These are phyloP conservation scores for Ctenicera cuprea DNA, from an alignment of 2,888 invertebrate species.

Conservation along the genomic window DNA sequence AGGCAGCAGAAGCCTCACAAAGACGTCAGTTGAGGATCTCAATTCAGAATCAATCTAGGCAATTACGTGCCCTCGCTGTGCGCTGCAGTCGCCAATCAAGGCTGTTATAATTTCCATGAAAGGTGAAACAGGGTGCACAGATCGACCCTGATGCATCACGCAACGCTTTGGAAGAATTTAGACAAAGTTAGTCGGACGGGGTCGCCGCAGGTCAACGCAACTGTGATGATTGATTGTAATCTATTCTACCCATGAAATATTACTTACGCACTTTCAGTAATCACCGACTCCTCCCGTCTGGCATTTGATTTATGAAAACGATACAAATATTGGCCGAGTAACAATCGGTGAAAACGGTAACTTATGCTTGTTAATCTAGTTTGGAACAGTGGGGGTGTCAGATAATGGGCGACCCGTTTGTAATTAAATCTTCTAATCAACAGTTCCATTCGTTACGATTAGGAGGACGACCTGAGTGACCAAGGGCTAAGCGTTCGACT, in stretches of 20 bases:
- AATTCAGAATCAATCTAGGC: constrained; percentile 41
- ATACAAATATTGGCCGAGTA: constrained; percentile 43
- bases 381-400: constrained; percentile 49
- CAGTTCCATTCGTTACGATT: constrained; percentile 70
- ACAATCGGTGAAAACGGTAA: constrained; percentile 40
- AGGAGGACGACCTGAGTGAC: constrained; percentile 62
- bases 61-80: constrained; percentile 36
- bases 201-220: constrained; percentile 44
- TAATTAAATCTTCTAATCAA: constrained; percentile 73
- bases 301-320: constrained; percentile 47
- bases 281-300: constrained; percentile 40
- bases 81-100: constrained; percentile 38
- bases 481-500: constrained; percentile 62
- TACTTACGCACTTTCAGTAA: constrained; percentile 52
- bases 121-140: constrained; percentile 37
- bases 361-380: constrained; percentile 11
- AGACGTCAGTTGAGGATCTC: constrained; percentile 37
- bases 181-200: constrained; percentile 38
- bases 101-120: constrained; percentile 38
- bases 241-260: constrained; percentile 53
- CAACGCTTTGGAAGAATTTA: constrained; percentile 39
- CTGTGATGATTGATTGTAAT: constrained; percentile 52
- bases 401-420: constrained; percentile 59
- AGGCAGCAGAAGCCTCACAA: constrained; percentile 32
- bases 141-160: constrained; percentile 41